phyloP scores from a whole-genome alignment of 2,888 invertebrate genomes.

The Oxystoma pomonae region DNA sequence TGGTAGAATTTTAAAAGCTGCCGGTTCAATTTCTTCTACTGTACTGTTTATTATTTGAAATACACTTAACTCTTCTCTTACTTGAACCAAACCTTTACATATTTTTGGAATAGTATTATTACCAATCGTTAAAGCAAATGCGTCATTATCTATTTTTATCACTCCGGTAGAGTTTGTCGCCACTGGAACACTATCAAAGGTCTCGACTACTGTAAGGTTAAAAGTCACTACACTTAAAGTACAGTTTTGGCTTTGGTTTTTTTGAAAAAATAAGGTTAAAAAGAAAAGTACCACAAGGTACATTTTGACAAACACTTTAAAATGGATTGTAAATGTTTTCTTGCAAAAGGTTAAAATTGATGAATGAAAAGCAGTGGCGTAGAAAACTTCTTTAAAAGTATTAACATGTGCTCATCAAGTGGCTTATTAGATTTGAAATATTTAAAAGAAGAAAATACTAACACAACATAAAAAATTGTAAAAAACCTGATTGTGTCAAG shows the following conservation, averaged over 20 bases:
- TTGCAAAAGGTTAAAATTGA: background rate
- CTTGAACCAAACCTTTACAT: conserved; percentile 26
- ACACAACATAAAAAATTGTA: too few relatives aligned
- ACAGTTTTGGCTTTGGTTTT: background rate
- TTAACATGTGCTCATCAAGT: too few relatives aligned
- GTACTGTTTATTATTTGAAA: conserved; percentile 33
- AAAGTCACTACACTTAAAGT: conserved; percentile 2
- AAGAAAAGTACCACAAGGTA: background rate
- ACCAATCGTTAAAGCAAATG: conserved; percentile 29
- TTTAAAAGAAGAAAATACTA: too few relatives aligned
- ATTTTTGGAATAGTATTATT: conserved; percentile 28
- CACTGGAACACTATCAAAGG: conserved; percentile 26
- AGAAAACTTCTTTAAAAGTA: too few relatives aligned
- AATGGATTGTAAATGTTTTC: background rate
- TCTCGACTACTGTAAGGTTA: conserved; percentile 24
- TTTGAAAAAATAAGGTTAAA: background rate
- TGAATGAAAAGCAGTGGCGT: background rate
- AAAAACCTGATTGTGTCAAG: too few relatives aligned
- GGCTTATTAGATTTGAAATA: too few relatives aligned
- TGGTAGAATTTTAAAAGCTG: conserved; percentile 36
- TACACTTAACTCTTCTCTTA: conserved; percentile 32
- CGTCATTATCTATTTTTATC: conserved; percentile 27
- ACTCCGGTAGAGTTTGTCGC: conserved; percentile 18
- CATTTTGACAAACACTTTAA: background rate
- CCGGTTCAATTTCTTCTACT: conserved; percentile 32